A percentile compares a stretch with the other conserved stretches of the same genome.
Evolutionary conservation across 1,140 invertebrate species (phyloP).

Genomic region (Drosophila virilis): DNA sequence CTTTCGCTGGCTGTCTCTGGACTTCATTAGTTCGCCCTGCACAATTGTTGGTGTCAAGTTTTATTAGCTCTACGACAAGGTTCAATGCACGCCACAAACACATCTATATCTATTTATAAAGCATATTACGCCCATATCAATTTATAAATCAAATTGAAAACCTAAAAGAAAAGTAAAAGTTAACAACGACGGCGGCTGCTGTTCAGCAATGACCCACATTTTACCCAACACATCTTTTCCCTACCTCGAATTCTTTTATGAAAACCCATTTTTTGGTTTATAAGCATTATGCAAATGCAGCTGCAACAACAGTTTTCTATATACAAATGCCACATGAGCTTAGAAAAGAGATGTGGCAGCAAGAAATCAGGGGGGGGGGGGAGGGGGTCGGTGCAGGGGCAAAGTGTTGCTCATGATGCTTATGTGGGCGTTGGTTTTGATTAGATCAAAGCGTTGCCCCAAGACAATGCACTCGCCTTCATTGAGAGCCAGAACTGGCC

Average conservation of each 20-base stretch:
- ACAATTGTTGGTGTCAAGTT: slow-evolving; percentile 74
- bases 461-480: slow-evolving; percentile 19
- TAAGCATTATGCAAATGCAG: slow-evolving; percentile 75
- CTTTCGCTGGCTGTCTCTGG: slow-evolving; percentile 73
- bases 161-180: slow-evolving; percentile 46
- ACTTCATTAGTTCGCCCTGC: slow-evolving; percentile 46
- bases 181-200: slow-evolving; percentile 39
- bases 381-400: background rate
- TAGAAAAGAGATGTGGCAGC: slow-evolving; percentile 4
- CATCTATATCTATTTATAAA: slow-evolving; percentile 19
- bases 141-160: slow-evolving; percentile 59
- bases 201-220: slow-evolving; percentile 65
- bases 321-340: slow-evolving; percentile 8
- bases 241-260: slow-evolving; percentile 29
- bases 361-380: background rate
- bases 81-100: slow-evolving; percentile 41
- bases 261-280: slow-evolving; percentile 15
- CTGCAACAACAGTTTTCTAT: slow-evolving; percentile 34
- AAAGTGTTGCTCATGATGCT: slow-evolving; percentile 12
- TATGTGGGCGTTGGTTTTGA: slow-evolving; percentile 16
- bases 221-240: slow-evolving; percentile 45
- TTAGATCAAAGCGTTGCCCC: slow-evolving; percentile 3
- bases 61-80: slow-evolving; percentile 62
- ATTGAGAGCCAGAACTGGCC: background rate
- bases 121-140: slow-evolving; percentile 42